A percentile compares a stretch with the other conserved stretches of the same genome.
phyloP scores from a whole-genome alignment of 2,888 invertebrate genomes.

The Magallana nippona region DNA sequence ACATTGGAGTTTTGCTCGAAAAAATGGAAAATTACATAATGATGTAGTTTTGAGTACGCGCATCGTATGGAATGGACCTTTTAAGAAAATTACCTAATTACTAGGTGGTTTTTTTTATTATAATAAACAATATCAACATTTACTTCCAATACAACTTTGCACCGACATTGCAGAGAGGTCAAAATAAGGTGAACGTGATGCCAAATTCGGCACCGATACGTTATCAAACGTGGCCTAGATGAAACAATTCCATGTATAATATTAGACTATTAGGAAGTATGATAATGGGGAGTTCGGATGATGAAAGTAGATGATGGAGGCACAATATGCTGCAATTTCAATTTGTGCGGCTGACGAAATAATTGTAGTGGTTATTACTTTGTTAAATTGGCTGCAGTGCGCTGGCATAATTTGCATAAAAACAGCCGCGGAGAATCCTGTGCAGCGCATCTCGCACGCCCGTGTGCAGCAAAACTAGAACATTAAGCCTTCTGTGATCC shows the following conservation, averaged over 20 bases:
- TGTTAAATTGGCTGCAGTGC: neutral
- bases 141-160: neutral
- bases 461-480: neutral
- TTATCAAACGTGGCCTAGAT: too few relatives aligned
- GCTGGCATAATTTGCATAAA: neutral
- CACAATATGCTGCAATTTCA: too few relatives aligned
- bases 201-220: neutral
- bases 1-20: too few relatives aligned
- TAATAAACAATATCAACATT: neutral
- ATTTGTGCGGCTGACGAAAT: neutral
- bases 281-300: neutral
- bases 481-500: neutral
- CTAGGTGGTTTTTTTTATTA: neutral
- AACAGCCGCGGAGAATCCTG: neutral
- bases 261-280: too few relatives aligned
- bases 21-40: too few relatives aligned
- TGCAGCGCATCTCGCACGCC: neutral
- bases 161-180: neutral
- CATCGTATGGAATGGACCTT: too few relatives aligned
- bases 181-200: neutral
- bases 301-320: too few relatives aligned
- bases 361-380: neutral
- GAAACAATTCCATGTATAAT: too few relatives aligned
- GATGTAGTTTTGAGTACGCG: too few relatives aligned
- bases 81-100: too few relatives aligned